These are phyloP conservation scores for Agonopterix subpropinquella DNA, from an alignment of 2,888 invertebrate genomes.

Conservation along the genomic window DNA sequence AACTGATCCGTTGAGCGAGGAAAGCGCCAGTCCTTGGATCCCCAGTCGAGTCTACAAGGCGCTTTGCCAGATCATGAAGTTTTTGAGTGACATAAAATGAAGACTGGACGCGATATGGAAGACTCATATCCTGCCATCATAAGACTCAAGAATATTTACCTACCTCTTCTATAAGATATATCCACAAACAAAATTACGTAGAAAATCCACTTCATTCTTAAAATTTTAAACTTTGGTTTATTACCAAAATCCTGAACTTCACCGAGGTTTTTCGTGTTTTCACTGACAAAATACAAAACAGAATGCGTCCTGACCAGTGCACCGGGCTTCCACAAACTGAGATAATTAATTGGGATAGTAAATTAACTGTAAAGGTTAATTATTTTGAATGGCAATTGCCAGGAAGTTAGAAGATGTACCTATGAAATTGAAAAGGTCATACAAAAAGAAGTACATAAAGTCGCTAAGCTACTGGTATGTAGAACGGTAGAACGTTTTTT, in stretches of 20 bases:
- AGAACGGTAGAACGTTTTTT: no score
- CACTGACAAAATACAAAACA: constrained; percentile 1
- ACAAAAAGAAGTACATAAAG: no score
- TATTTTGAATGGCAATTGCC: constrained; percentile 11
- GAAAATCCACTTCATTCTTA: constrained; percentile 53
- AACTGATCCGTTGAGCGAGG: no score
- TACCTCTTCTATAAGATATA: constrained; percentile 52
- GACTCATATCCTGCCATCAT: no score
- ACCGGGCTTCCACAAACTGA: constrained; percentile 11
- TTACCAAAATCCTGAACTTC: background rate
- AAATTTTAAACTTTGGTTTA: background rate
- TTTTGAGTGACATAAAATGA: no score
- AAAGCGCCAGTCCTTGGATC: no score
- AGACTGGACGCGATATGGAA: background rate
- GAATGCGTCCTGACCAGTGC: constrained; percentile 20
- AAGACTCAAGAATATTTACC: constrained; percentile 26
- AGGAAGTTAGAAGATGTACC: constrained; percentile 12
- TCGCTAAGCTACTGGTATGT: no score
- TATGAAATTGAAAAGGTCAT: constrained; percentile 22
- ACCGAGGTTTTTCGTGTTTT: constrained; percentile 1
- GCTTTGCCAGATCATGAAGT: no score
- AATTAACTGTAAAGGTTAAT: constrained; percentile 23
- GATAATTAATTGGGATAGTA: constrained; percentile 24
- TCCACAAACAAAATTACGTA: constrained; percentile 46
- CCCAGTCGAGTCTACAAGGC: no score